Conservation (phyloP, 2,888 invertebrate genomes). For the Leptopilina syphax region DNA sequence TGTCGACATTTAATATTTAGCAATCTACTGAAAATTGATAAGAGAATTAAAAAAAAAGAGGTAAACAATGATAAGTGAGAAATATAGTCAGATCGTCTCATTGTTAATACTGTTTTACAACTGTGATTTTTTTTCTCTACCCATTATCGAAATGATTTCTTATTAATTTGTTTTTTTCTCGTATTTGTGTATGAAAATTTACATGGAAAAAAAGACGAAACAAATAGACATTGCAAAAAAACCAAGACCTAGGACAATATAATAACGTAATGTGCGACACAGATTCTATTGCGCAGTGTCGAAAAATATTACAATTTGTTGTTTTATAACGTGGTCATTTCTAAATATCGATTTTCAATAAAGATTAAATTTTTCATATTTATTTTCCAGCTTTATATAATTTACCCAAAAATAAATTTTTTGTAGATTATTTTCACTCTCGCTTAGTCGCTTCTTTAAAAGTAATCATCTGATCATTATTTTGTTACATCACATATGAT, state of each 20-base stretch:
- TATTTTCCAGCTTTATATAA: background rate
- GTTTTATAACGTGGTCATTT: background rate
- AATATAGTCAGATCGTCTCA: background rate
- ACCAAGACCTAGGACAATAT: conserved; percentile 56
- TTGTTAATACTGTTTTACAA: background rate
- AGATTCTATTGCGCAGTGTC: conserved; percentile 54
- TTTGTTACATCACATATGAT: background rate
- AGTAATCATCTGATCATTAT: conserved; percentile 5
- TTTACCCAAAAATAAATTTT: background rate
- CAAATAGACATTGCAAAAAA: conserved; percentile 10
- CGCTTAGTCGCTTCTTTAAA: background rate
- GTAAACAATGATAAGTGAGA: conserved; percentile 24
- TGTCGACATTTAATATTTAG: conserved; percentile 26
- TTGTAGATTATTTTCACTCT: background rate
- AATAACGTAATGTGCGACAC: conserved; percentile 39
- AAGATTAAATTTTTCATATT: background rate
- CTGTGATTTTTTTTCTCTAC: background rate
- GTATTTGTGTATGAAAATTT: background rate
- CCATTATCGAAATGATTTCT: background rate
- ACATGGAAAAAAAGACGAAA: background rate
- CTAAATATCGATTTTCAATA: background rate
- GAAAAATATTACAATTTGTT: background rate
- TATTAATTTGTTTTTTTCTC: background rate
- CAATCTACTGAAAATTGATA: conserved; percentile 8
- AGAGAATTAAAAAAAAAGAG: background rate